Evolutionary conservation across 2,113 vertebrate species (phyloP), one percentile per base, ranked within the genome.

Genomic region (Neodon shergylaensis): DNA sequence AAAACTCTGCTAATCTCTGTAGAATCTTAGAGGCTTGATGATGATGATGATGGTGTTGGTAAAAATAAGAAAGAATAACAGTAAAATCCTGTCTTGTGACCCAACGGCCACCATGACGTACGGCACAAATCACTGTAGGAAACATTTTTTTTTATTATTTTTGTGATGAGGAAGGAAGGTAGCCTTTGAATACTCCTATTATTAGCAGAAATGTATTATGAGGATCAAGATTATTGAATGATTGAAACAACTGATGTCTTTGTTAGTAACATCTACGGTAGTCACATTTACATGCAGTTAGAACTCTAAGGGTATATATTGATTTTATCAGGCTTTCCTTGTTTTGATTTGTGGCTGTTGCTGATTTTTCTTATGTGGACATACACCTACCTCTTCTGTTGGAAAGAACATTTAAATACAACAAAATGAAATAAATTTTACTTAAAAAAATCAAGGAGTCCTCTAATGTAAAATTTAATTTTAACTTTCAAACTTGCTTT

Each of bases 351-450:
- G 79, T 97, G 94, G 97, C 98, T 98, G 90, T 98, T 98, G 96
- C 93, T 72, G 89, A 96, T 97, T 98, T 97, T 97, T 97, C 96
- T 92, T 97, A 94, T 96, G 89, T 98, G 98, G 98, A 98, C 98
- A 98, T 98, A 98, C 97, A 98, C 98, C 98, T 99, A 98, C 98
- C 98, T 99, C 98, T 99, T 98, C 98, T 98, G 97, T 98, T 98
- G 98, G 96, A 98, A 98, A 98, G 89, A 98, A 98, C 95, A 98
- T 96, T 97, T 97, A 98, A 73, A 39, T 39, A 39, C n/a, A 73
- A 73, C n/a, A 73, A 97, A 97, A 98, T 98, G 97, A 98, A 98
- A 98, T 98, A 98, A 97, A 98, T 97, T 98, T 94, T 97, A 98
- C 98, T 98, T 98, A 98, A 97, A 98, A 98, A 97, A 98, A 98